Evolutionary conservation across 2,797 vertebrate species (phyloP), one percentile per base, ranked within the genome.

Genomic region (Lagorchestes hirsutus): DNA sequence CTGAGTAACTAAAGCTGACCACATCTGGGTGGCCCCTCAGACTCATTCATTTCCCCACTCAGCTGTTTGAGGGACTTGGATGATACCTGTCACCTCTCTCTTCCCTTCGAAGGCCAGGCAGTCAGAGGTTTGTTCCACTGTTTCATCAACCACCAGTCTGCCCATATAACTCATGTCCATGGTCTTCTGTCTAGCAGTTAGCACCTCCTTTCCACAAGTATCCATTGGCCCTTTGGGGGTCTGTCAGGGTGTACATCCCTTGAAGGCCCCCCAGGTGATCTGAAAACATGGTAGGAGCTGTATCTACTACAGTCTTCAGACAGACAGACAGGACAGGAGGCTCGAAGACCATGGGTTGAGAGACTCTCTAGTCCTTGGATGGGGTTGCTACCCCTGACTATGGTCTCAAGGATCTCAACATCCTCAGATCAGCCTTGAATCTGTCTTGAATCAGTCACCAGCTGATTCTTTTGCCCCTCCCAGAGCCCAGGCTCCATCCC

Each of bases 361-460:
- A 82, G n/a, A 82, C n/a, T 50, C 40, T 50, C 24, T 46, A 27
- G 31, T 87, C 24, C 74, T 82, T 82, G 22, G 74, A 40, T 46
- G n/a, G 16, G 16, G 18, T 74, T 74, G n/a, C n/a, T 40, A 40
- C 1, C 34, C 18, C n/a, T 82, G 74, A 27, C 40, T 9, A 24
- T 82, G 40, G 22, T 82, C 22, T 22, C 74, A 46, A 82, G 40
- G 40, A 82, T 82, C 40, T 46, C 74, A 87, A 24, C 40, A 50
- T 87, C 74, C 74, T 87, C 74, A 87, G 40, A 87, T 50, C 74
- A 87, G 40, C 74, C 40, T 87, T 87, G 40, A 46, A 87, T 87
- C 40, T 87, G 74, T 46, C 74, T 87, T 87, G 74, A 87, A 87
- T 87, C 74, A 87, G 74, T 87, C 40, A 87, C 74, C 74, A 87